A percentile compares a stretch with the other conserved stretches of the same genome.
phyloP scores from a whole-genome alignment of 2,113 vertebrate species.

The Oreochromis aureus region DNA sequence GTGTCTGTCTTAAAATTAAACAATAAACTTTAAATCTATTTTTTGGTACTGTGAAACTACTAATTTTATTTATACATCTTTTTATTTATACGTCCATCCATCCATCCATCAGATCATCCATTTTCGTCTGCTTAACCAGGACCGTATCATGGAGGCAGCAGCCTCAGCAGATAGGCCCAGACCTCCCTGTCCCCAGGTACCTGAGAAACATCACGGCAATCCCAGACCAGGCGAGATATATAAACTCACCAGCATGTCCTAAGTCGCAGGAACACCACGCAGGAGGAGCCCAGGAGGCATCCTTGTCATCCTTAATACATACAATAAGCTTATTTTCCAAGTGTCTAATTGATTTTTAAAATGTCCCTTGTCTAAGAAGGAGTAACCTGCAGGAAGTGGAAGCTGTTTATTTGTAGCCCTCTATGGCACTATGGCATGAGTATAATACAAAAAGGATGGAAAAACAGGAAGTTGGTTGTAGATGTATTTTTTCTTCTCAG shows the following conservation, averaged over 20 bases:
- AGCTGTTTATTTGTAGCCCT: neutral
- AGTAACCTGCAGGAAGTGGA: neutral
- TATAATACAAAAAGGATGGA: neutral
- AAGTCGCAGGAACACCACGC: neutral
- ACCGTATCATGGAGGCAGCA: neutral
- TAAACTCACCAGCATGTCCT: neutral
- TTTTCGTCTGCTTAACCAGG: rapidly evolving
- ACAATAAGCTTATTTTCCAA: neutral
- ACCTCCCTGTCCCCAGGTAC: neutral
- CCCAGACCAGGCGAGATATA: neutral
- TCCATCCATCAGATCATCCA: neutral
- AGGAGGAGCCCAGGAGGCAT: neutral
- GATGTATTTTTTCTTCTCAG: neutral
- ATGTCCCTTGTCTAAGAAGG: neutral
- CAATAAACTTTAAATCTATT: neutral
- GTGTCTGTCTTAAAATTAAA: neutral
- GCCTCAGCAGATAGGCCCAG: neutral
- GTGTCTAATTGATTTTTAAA: neutral
- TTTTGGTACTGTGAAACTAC: neutral
- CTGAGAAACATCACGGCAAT: neutral
- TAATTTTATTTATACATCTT: neutral
- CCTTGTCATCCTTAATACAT: neutral
- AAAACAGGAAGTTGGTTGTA: neutral
- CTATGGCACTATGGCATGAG: slow-evolving; percentile 12
- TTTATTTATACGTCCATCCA: neutral